Percentiles rank a stretch among this genome's conserved stretches.
Conservation (phyloP, 2,797 vertebrate genomes). For the Clarias platycephalus region DNA sequence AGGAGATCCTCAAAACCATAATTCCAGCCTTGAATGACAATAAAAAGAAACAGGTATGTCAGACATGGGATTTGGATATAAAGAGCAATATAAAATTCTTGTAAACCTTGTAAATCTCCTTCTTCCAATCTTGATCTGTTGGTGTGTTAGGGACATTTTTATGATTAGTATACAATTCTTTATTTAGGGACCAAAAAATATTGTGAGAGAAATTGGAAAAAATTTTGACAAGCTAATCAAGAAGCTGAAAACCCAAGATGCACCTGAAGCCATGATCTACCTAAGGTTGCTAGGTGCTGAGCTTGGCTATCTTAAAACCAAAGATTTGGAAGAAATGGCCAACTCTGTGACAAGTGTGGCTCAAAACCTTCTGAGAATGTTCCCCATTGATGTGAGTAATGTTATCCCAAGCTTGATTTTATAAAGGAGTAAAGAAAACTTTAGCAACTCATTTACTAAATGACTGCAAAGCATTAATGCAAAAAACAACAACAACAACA, state of each 20-base stretch:
- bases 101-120: background rate
- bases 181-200: conserved; percentile 69
- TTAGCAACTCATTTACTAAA: background rate
- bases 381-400: conserved; percentile 65
- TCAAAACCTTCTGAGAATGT: conserved; percentile 70
- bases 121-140: background rate
- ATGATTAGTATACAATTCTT: conserved; percentile 7
- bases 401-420: background rate
- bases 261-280: conserved; percentile 89
- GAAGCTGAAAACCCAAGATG: conserved; percentile 73
- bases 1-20: conserved; percentile 76
- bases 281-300: conserved; percentile 88
- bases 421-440: background rate
- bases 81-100: background rate
- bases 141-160: background rate
- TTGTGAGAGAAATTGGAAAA: conserved; percentile 77
- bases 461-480: background rate
- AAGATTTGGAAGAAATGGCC: conserved; percentile 75
- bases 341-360: conserved; percentile 69
- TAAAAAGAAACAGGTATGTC: conserved; percentile 71
- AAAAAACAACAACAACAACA: too few species aligned
- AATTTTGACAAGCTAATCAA: conserved; percentile 83
- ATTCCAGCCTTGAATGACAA: conserved; percentile 72
- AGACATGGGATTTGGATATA: background rate
- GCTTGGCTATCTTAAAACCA: conserved; percentile 86